A percentile compares a stretch with the other conserved stretches of the same genome.
Conservation (phyloP, 2,797 vertebrate species). For the Galagoides demidoff region DNA sequence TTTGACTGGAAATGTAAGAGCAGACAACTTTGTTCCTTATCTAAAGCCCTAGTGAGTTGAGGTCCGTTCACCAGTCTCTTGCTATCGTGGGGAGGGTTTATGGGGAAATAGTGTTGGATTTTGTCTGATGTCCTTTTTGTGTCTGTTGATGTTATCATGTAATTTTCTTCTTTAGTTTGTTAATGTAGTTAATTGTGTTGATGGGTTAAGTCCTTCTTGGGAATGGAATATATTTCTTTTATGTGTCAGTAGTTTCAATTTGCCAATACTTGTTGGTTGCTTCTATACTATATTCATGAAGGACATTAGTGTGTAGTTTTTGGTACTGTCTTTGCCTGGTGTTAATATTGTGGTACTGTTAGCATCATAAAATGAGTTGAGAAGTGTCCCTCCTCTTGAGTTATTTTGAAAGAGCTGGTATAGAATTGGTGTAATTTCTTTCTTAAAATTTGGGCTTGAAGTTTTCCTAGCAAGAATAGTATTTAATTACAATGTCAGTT, state of each 20-base stretch:
- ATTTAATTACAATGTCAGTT: not conserved
- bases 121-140: not conserved
- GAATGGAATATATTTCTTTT: not conserved
- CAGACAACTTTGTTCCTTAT: not conserved
- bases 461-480: constrained; percentile 26
- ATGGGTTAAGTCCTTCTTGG: not conserved
- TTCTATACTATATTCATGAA: not conserved
- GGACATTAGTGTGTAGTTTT: not conserved
- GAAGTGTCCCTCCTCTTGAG: not conserved
- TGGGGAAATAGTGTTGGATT: not conserved
- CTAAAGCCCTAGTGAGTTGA: not conserved
- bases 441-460: not conserved
- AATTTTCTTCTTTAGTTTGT: not conserved
- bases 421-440: not conserved
- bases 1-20: not conserved
- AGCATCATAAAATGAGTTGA: not conserved
- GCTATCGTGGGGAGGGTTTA: not conserved
- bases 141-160: not conserved
- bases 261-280: not conserved
- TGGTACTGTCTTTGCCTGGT: not conserved
- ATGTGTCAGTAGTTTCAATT: not conserved
- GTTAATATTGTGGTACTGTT: not conserved
- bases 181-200: constrained; percentile 7
- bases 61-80: no score
- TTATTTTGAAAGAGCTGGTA: not conserved